Base-by-base conservation (phyloP, 2,888 invertebrate genomes). In the Margaritifera margaritifera region DNA sequence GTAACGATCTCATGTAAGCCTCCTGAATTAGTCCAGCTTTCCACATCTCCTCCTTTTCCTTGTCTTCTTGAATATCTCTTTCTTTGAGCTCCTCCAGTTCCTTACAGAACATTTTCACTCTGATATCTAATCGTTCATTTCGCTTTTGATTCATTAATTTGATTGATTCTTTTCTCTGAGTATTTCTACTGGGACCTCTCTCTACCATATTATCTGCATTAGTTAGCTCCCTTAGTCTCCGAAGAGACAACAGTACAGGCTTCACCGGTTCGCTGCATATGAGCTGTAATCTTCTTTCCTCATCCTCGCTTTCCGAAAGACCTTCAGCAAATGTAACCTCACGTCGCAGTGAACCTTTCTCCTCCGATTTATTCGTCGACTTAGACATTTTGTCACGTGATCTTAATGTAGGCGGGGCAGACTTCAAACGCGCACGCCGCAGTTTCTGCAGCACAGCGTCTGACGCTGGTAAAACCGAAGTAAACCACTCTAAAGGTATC, bases 171-270 rank as follows among this genome's bases (percentile, higher is more conserved):
- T 71, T 71, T 63, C 68, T 52, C 42, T 62, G 20, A 2, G 74
- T 74, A 54, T 75, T 74, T 71, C 77, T 68, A 64, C 74, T 81
- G 6, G 78, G 76, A 27, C 76, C 78, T 52, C 74, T 62, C 60
- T 81, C 80, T 8, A 71, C 69, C 15, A 71, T 53, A 50, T 74
- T 78, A 24, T 80, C 75, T n/a, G 71, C 66, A 60, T 78, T 72
- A 20, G 80, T 73, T 25, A 81, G 68, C 75, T 80, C 78, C 69
- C 74, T 81, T 60, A 80, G 65, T 53, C 76, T 66, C 65, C 81
- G 74, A 4, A 75, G 71, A 20, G 81, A 80, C 79, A 81, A 77
- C 5, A 80, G 66, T 42, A 79, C 71, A 15, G 81, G 79, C 69
- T 77, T 80, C 4, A 78, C 77, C 6, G 70, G 70, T 50, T 77